A percentile compares a stretch with the other conserved stretches of the same genome.
phyloP scores from a whole-genome alignment of 2,797 vertebrate genomes.

The Myioborus miniatus region DNA sequence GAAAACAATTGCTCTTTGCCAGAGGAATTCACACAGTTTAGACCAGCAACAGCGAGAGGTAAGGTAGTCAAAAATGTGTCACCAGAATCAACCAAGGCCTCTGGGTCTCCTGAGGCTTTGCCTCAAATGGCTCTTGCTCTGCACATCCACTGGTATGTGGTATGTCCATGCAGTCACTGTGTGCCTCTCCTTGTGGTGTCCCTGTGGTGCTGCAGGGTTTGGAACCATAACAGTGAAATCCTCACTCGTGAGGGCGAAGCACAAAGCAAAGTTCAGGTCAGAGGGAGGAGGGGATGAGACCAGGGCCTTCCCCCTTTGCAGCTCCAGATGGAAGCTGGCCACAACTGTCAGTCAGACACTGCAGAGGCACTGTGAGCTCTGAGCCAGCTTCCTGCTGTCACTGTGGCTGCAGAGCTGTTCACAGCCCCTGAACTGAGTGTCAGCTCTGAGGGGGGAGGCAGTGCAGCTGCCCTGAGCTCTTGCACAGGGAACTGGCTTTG shows the following conservation, averaged over 20 bases:
- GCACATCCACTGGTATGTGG: rapidly evolving
- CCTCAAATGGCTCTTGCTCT: neutral
- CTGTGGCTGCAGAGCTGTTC: neutral
- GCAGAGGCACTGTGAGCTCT: neutral
- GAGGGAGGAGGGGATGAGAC: neutral
- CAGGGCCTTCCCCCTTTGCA: neutral
- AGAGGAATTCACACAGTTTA: constrained; percentile 87
- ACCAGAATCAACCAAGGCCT: neutral
- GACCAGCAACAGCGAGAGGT: constrained; percentile 92
- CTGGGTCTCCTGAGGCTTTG: neutral
- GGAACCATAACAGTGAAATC: neutral
- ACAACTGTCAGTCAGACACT: neutral
- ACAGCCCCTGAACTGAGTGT: neutral
- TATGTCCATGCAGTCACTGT: neutral
- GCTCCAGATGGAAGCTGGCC: neutral
- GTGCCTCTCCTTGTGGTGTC: neutral
- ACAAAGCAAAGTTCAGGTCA: neutral
- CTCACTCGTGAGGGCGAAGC: neutral
- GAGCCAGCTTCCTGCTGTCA: neutral
- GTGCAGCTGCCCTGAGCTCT: neutral
- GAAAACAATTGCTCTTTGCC: constrained; percentile 88
- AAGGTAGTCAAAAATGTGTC: neutral
- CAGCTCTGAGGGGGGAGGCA: neutral
- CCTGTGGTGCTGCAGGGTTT: neutral
- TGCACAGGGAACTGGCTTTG: neutral